These are phyloP conservation scores for Apodemus sylvaticus DNA, from an alignment of 2,113 vertebrate genomes.

Conservation along the genomic window DNA sequence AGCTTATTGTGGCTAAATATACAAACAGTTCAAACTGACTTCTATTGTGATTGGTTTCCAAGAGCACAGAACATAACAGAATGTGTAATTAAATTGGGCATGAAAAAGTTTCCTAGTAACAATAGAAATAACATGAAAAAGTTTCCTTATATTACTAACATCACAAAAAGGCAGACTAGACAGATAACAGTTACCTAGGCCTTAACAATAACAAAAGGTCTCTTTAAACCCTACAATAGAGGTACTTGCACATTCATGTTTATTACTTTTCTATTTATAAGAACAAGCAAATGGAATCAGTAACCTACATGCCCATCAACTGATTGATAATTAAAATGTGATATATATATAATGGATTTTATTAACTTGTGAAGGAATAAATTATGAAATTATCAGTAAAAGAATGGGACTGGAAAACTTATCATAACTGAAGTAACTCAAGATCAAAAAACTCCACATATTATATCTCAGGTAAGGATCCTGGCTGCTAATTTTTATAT, in stretches of 20 bases:
- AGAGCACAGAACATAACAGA: no score
- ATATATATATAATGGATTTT: neutral
- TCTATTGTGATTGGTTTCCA: no score
- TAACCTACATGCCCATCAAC: neutral
- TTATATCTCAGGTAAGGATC: neutral
- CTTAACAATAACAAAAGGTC: neutral
- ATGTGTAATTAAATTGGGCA: no score
- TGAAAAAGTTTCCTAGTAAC: no score
- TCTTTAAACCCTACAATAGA: neutral
- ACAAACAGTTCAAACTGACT: no score
- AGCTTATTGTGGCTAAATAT: no score
- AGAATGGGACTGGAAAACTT: neutral
- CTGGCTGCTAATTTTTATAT: neutral
- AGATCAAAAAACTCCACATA: neutral
- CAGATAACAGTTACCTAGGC: no score
- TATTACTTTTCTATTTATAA: neutral
- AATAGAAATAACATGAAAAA: no score
- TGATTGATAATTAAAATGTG: neutral
- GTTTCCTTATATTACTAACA: no score
- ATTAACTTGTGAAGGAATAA: neutral
- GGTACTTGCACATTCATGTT: neutral
- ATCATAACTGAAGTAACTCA: neutral
- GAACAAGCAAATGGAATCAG: neutral
- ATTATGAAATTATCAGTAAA: neutral
- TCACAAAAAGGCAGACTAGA: no score